Conservation (phyloP, 2,888 invertebrate species). For the Lasioglossum malachurum region DNA sequence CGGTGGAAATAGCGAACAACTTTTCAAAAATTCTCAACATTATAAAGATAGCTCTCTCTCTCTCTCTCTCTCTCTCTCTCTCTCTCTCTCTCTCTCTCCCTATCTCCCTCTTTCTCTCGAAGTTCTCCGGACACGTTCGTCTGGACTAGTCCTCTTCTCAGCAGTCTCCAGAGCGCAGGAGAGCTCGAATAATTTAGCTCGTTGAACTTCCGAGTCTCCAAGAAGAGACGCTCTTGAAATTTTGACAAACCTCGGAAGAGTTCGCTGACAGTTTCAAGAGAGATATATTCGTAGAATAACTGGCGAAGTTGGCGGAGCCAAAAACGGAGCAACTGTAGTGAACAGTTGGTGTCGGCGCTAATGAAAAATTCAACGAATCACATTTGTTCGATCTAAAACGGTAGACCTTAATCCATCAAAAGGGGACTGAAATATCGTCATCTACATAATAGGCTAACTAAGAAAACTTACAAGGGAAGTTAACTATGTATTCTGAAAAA, state of each 20-base stretch:
- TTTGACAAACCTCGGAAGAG: slow-evolving; percentile 6
- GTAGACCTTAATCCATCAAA: neutral
- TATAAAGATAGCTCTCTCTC: neutral
- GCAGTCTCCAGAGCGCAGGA: neutral
- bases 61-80: neutral
- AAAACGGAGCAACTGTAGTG: neutral
- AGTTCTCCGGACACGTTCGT: neutral
- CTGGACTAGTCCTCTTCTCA: no score
- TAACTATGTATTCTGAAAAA: no score
- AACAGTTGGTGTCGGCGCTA: neutral
- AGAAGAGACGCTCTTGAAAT: slow-evolving; percentile 8
- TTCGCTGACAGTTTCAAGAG: neutral
- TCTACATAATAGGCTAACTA: neutral
- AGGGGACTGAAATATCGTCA: neutral
- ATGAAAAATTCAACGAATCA: neutral
- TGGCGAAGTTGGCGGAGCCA: neutral
- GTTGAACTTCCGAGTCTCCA: neutral
- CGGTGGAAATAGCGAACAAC: neutral
- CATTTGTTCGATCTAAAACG: neutral
- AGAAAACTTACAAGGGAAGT: no score
- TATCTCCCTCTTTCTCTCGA: neutral
- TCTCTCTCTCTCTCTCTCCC: neutral
- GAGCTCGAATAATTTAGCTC: slow-evolving; percentile 1
- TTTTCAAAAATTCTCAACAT: neutral
- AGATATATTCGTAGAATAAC: neutral